Evolutionary conservation across 2,888 invertebrate species (phyloP).

Genomic region (Eupithecia exiguata): DNA sequence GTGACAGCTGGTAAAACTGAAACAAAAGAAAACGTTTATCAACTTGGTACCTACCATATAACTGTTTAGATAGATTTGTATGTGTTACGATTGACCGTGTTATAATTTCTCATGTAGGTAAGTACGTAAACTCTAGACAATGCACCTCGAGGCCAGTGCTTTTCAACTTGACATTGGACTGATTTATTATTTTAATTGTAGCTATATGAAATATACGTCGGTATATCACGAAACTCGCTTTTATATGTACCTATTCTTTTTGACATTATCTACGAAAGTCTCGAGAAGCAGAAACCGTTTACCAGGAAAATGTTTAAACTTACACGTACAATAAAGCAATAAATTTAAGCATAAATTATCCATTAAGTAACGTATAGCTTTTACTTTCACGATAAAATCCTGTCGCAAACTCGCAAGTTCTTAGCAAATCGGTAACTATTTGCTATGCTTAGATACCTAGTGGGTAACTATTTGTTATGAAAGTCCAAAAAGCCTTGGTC

Average conservation of each 20-base stretch:
- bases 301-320: neutral
- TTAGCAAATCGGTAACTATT: constrained; percentile 30
- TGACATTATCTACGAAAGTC: neutral
- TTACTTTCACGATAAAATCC: constrained; percentile 61
- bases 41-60: too few species aligned
- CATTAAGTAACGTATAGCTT: constrained; percentile 47
- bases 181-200: constrained; percentile 37
- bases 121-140: constrained; percentile 47
- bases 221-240: neutral
- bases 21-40: constrained; percentile 57
- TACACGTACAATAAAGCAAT: neutral
- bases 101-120: constrained; percentile 50
- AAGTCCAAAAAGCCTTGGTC: constrained; percentile 2
- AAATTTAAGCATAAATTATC: constrained; percentile 42
- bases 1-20: constrained; percentile 70
- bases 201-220: neutral
- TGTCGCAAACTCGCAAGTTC: constrained; percentile 40
- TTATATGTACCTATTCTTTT: neutral
- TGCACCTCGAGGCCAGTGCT: constrained; percentile 53
- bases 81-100: constrained; percentile 30
- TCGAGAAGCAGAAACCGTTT: neutral
- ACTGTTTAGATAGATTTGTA: neutral
- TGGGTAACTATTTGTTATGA: neutral
- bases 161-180: constrained; percentile 62
- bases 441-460: neutral